phyloP scores from a whole-genome alignment of 2,888 invertebrate genomes.

The Chydorus sphaericus region DNA sequence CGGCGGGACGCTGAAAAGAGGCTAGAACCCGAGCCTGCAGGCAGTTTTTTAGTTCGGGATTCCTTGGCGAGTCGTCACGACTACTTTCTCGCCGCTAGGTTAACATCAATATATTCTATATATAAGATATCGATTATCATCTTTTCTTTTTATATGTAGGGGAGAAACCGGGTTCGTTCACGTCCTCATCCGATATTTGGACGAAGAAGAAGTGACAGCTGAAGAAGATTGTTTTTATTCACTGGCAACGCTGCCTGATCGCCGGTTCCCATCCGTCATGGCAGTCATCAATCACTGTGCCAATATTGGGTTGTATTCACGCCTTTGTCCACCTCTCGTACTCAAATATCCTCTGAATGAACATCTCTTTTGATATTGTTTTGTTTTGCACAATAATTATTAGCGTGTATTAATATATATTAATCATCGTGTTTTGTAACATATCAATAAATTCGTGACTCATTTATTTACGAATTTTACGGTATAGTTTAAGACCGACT shows the following conservation, averaged over 20 bases:
- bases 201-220: background rate
- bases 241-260: background rate
- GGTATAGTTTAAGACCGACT: slow-evolving; percentile 8
- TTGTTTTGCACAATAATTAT: background rate
- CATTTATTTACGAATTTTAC: too few species aligned
- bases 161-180: slow-evolving; percentile 1
- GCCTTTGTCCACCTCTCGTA: background rate
- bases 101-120: background rate
- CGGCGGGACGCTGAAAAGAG: slow-evolving; percentile 8
- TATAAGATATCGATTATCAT: background rate
- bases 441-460: slow-evolving; percentile 2
- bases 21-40: background rate
- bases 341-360: background rate
- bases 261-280: background rate
- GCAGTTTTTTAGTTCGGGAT: slow-evolving; percentile 6
- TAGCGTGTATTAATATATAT: background rate
- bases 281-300: slow-evolving; percentile 2
- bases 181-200: background rate
- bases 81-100: slow-evolving; percentile 11
- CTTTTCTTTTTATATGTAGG: background rate
- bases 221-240: background rate
- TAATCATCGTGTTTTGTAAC: background rate
- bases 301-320: background rate
- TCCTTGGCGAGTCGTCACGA: background rate
- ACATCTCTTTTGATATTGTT: background rate